Conservation (phyloP, 2,888 invertebrate genomes). For the Drosophila bunnanda region DNA sequence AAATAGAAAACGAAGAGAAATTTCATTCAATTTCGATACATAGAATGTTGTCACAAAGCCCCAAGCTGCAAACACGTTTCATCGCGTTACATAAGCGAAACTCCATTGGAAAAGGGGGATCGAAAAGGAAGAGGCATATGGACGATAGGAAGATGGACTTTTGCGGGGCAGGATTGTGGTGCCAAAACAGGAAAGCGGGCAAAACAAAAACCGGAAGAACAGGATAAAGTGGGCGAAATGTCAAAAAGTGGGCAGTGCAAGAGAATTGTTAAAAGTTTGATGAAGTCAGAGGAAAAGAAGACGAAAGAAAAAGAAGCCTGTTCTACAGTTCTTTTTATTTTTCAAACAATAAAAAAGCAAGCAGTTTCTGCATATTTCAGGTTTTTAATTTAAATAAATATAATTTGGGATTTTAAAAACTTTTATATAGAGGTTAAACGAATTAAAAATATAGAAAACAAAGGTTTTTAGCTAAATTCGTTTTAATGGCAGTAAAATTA, state of each 20-base stretch:
- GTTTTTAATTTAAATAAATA: neutral
- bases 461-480: neutral
- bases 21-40: slow-evolving; percentile 59
- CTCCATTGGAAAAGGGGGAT: neutral
- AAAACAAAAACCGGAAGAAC: slow-evolving; percentile 81
- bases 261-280: slow-evolving; percentile 20
- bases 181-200: slow-evolving; percentile 78
- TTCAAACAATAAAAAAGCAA: slow-evolving; percentile 1
- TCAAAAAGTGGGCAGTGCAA: slow-evolving; percentile 71
- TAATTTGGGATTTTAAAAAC: neutral
- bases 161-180: slow-evolving; percentile 73
- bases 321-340: slow-evolving; percentile 58
- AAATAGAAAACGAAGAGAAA: slow-evolving; percentile 26
- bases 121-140: slow-evolving; percentile 2
- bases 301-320: slow-evolving; percentile 36
- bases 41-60: slow-evolving; percentile 74
- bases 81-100: slow-evolving; percentile 70
- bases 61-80: slow-evolving; percentile 71
- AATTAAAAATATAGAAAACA: neutral
- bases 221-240: slow-evolving; percentile 82
- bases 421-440: neutral
- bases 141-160: slow-evolving; percentile 22
- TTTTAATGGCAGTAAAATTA: too few species aligned
- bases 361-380: accelerated
- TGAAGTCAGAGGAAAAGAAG: slow-evolving; percentile 13